Evolutionary conservation across 92 coral and sea anemone genomes (phyloP).

Genomic region (Hydrozoanthus gracilis): DNA sequence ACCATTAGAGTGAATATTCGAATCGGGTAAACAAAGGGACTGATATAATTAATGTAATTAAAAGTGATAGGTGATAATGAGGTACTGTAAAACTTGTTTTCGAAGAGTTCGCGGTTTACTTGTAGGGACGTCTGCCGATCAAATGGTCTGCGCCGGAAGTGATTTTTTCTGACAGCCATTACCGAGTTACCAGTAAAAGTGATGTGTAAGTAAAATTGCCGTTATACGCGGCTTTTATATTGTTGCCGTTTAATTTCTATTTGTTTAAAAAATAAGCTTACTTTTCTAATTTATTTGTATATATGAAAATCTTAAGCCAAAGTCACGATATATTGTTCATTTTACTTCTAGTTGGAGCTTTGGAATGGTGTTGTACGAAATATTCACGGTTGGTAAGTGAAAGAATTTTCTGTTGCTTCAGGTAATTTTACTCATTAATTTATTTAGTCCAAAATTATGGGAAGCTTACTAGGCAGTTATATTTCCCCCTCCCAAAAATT

Average conservation of each 20-base stretch:
- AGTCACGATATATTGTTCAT: too few relatives aligned
- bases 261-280: background rate
- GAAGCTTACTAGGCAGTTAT: too few relatives aligned
- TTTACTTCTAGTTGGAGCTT: slow-evolving; percentile 32
- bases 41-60: too few relatives aligned
- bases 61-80: too few relatives aligned
- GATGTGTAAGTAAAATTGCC: slow-evolving; percentile 24
- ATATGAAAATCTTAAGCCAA: background rate
- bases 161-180: slow-evolving; percentile 29
- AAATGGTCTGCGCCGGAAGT: slow-evolving; percentile 45
- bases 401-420: background rate
- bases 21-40: too few relatives aligned
- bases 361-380: slow-evolving; percentile 39
- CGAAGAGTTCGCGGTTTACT: too few relatives aligned
- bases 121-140: slow-evolving; percentile 36
- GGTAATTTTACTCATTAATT: too few relatives aligned
- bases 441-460: too few relatives aligned
- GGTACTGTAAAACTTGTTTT: too few relatives aligned
- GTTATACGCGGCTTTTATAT: background rate
- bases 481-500: too few relatives aligned
- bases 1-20: too few relatives aligned
- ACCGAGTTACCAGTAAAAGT: slow-evolving; percentile 32
- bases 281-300: background rate
- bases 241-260: background rate
- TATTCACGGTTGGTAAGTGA: slow-evolving; percentile 45